Conservation (phyloP, 2,797 vertebrate species). For the Paratrypauchen microcephalus region DNA sequence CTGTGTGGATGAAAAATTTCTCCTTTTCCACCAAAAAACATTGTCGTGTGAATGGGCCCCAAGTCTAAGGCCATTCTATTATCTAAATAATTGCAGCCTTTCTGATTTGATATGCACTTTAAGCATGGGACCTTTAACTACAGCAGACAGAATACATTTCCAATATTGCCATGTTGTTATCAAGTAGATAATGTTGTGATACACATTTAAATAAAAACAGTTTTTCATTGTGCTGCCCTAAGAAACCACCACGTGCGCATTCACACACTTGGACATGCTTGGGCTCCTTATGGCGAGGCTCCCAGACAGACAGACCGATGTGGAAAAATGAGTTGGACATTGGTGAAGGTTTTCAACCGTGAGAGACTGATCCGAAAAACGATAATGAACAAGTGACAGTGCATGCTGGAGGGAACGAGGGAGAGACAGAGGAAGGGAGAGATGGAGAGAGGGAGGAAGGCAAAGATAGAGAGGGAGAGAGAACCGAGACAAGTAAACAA, state of each 20-base stretch:
- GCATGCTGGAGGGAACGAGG: constrained; percentile 4
- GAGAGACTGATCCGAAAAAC: constrained; percentile 54
- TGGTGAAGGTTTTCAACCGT: constrained; percentile 27
- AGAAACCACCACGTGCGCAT: constrained; percentile 2
- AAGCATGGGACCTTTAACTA: background rate
- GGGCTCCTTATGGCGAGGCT: constrained; percentile 33
- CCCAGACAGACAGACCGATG: constrained; percentile 56
- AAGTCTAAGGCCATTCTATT: too few species aligned
- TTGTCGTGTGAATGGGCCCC: too few species aligned
- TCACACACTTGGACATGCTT: background rate
- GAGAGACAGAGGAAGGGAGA: background rate
- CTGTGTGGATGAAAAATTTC: too few species aligned
- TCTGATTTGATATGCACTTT: background rate
- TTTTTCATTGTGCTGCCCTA: background rate
- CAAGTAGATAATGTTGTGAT: background rate
- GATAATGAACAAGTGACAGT: constrained; percentile 45
- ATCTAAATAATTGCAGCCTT: too few species aligned
- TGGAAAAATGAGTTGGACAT: constrained; percentile 54
- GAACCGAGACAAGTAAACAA: constrained; percentile 10
- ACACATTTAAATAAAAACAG: background rate
- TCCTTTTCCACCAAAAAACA: too few species aligned
- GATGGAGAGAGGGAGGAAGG: background rate
- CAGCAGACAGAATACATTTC: too few species aligned
- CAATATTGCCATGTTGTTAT: too few species aligned
- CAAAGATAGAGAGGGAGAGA: background rate